phyloP scores from a whole-genome alignment of 2,797 vertebrate genomes.

The Gymnothorax javanicus region DNA sequence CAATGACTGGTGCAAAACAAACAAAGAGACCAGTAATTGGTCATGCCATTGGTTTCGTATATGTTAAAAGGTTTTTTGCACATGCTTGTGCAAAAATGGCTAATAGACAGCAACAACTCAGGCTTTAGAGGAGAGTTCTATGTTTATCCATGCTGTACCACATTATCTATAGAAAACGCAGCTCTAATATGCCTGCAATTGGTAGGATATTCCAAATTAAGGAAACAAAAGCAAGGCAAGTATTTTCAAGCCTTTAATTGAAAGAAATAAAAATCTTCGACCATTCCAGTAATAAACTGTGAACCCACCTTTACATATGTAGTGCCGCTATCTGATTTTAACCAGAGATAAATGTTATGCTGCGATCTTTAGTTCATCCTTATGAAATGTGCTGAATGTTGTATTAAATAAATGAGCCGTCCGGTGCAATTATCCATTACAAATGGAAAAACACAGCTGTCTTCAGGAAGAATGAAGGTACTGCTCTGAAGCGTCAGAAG shows the following conservation, averaged over 20 bases:
- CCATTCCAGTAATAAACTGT: background rate
- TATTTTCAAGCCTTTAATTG: background rate
- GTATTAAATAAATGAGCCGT: background rate
- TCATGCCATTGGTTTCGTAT: background rate
- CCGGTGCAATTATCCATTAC: background rate
- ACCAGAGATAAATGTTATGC: slow-evolving; percentile 9
- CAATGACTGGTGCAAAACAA: background rate
- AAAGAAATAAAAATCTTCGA: background rate
- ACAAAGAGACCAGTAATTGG: background rate
- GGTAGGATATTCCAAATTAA: background rate
- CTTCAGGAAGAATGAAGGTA: background rate
- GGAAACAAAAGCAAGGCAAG: background rate
- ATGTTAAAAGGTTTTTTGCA: background rate
- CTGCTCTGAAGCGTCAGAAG: background rate
- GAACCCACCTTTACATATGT: background rate
- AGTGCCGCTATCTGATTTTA: background rate
- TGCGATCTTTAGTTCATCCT: background rate
- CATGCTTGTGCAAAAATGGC: background rate
- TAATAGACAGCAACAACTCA: background rate
- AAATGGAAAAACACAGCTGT: background rate
- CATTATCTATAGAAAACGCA: background rate
- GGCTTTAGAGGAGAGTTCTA: background rate
- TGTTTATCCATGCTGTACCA: background rate
- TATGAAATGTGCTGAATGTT: background rate
- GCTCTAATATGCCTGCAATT: background rate